Conservation (phyloP, 2,113 vertebrate species). For the Thymallus thymallus region DNA sequence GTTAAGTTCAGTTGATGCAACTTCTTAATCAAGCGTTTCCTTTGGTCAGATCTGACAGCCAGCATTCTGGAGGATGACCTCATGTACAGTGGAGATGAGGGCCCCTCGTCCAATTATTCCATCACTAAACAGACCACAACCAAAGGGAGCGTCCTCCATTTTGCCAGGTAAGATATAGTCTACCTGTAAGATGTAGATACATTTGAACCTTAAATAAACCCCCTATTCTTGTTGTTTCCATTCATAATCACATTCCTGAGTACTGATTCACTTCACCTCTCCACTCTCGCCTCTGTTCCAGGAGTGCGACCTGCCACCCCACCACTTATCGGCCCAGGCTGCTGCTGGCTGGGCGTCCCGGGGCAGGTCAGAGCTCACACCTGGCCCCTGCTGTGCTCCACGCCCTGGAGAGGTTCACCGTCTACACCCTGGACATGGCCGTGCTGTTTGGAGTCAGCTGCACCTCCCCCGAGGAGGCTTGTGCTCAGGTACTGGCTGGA, state of each 20-base stretch:
- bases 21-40: neutral
- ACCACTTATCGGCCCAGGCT: slow-evolving; percentile 78
- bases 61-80: slow-evolving; percentile 62
- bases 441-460: slow-evolving; percentile 70
- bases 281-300: neutral
- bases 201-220: neutral
- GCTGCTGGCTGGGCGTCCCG: slow-evolving; percentile 73
- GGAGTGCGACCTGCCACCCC: slow-evolving; percentile 55
- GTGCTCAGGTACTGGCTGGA: slow-evolving; percentile 76
- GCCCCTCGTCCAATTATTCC: slow-evolving; percentile 60
- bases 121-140: slow-evolving; percentile 25
- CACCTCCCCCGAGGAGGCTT: slow-evolving; percentile 82
- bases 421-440: slow-evolving; percentile 75
- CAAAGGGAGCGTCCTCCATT: slow-evolving; percentile 65
- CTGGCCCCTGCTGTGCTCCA: slow-evolving; percentile 82
- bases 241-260: neutral
- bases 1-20: neutral
- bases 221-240: neutral
- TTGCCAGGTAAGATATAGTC: slow-evolving; percentile 64
- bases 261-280: neutral
- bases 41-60: slow-evolving; percentile 37
- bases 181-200: neutral
- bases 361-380: slow-evolving; percentile 78
- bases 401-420: slow-evolving; percentile 77
- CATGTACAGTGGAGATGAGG: slow-evolving; percentile 72